These are phyloP conservation scores for Hydrotaea diabolus DNA, from an alignment of 2,888 invertebrate species.

Conservation along the genomic window DNA sequence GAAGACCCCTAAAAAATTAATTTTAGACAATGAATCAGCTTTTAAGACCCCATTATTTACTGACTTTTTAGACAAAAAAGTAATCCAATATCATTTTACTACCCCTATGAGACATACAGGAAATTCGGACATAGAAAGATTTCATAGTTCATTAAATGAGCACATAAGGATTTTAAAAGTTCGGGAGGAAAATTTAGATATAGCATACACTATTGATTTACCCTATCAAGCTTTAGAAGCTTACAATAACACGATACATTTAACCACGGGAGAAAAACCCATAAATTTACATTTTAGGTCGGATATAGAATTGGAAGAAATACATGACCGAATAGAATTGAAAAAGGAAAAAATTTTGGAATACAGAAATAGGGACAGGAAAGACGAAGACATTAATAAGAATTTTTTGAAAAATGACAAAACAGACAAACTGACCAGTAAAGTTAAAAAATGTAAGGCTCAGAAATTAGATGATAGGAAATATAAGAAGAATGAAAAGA, in stretches of 20 bases:
- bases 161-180: slow-evolving; percentile 13
- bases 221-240: neutral
- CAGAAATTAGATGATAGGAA: slow-evolving; percentile 23
- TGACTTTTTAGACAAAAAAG: neutral
- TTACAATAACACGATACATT: slow-evolving; percentile 2
- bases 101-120: slow-evolving; percentile 6
- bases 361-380: slow-evolving; percentile 12
- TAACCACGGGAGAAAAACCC: neutral
- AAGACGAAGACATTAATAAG: slow-evolving; percentile 1
- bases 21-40: neutral
- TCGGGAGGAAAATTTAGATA: neutral
- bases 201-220: slow-evolving; percentile 4
- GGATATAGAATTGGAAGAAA: neutral
- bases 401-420: slow-evolving; percentile 8
- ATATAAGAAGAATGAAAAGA: neutral
- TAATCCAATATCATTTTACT: neutral
- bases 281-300: slow-evolving; percentile 16
- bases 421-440: neutral
- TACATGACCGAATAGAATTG: neutral
- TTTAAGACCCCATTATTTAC: neutral
- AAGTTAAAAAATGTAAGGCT: neutral
- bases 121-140: slow-evolving; percentile 20
- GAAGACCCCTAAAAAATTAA: neutral
- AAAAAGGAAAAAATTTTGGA: slow-evolving; percentile 12
- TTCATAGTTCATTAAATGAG: slow-evolving; percentile 21